phyloP scores from a whole-genome alignment of 1,140 invertebrate species.

The Anastrepha ludens region DNA sequence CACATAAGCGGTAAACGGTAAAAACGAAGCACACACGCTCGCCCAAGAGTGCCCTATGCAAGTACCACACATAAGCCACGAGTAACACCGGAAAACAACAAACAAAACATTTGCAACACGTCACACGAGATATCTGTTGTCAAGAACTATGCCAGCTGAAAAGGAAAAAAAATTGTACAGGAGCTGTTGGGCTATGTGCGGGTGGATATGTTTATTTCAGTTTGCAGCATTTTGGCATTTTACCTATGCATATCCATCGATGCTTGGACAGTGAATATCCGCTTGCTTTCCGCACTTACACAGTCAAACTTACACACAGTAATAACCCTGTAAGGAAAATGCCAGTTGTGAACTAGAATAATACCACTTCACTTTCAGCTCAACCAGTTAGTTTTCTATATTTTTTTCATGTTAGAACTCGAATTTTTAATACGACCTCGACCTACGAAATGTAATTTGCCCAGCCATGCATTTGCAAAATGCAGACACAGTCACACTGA shows the following conservation, averaged over 20 bases:
- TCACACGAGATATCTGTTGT: slow-evolving; percentile 1
- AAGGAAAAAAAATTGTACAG: neutral
- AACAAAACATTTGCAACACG: neutral
- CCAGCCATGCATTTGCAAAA: no score
- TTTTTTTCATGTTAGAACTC: no score
- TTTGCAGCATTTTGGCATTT: slow-evolving; percentile 8
- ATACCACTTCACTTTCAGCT: no score
- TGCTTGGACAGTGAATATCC: slow-evolving; percentile 23
- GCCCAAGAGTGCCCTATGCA: neutral
- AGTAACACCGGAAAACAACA: slow-evolving; percentile 17
- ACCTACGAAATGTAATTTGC: no score
- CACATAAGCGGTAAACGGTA: no score
- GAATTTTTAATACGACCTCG: no score
- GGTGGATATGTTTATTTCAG: neutral
- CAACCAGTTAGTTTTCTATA: no score
- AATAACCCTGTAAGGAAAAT: no score
- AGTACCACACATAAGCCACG: neutral
- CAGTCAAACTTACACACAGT: neutral
- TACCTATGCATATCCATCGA: slow-evolving; percentile 19
- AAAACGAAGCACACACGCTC: neutral
- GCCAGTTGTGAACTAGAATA: no score
- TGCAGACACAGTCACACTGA: no score
- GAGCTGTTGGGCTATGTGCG: no score
- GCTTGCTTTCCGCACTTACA: slow-evolving; percentile 34
- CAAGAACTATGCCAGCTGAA: neutral